Percentiles rank a stretch among this genome's conserved stretches.
phyloP scores from a whole-genome alignment of 1,140 invertebrate species.

The Formica selysi region DNA sequence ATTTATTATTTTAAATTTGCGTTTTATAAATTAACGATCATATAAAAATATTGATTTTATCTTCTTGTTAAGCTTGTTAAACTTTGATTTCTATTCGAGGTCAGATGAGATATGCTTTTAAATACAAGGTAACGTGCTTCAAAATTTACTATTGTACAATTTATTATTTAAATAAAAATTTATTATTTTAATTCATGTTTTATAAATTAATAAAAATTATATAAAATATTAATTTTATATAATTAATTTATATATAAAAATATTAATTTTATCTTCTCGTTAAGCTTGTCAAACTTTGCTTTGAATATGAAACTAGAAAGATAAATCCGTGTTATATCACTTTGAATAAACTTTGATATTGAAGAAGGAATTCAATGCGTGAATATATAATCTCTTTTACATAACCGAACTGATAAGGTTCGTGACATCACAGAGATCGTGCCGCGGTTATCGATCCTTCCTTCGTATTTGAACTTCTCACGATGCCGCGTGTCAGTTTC shows the following conservation, averaged over 20 bases:
- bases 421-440: background rate
- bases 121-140: too few relatives aligned
- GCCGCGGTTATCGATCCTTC: background rate
- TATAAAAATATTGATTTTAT: background rate
- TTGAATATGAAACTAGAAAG: background rate
- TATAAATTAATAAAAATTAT: too few relatives aligned
- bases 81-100: too few relatives aligned
- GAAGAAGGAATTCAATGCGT: background rate
- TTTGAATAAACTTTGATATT: background rate
- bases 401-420: background rate
- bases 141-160: too few relatives aligned
- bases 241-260: too few relatives aligned
- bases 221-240: too few relatives aligned
- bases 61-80: background rate
- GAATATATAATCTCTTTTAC: too few relatives aligned
- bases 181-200: too few relatives aligned
- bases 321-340: background rate
- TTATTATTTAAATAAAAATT: too few relatives aligned
- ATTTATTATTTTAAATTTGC: background rate
- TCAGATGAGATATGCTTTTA: too few relatives aligned
- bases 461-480: slow-evolving; percentile 12
- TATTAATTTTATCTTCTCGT: background rate
- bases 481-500: background rate
- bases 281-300: too few relatives aligned
- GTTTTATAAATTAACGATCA: background rate